These are phyloP conservation scores for Diarsia brunnea DNA, from an alignment of 2,888 invertebrate genomes.

Conservation along the genomic window DNA sequence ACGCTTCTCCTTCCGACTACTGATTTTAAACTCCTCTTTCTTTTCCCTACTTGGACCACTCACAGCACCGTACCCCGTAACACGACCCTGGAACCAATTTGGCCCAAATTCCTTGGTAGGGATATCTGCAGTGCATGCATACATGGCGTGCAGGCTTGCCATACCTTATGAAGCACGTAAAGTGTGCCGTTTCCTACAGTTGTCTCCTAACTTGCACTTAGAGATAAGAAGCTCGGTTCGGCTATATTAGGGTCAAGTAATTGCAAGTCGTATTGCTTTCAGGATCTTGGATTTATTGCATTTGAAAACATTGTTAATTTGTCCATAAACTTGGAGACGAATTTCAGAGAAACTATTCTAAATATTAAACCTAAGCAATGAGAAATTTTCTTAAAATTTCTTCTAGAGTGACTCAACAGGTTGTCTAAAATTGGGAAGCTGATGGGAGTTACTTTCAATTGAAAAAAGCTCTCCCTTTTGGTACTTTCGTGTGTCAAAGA, in stretches of 20 bases:
- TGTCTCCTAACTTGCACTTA: slow-evolving; percentile 55
- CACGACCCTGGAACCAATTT: not conserved
- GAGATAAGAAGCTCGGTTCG: slow-evolving; percentile 50
- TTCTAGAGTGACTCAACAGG: slow-evolving; percentile 1
- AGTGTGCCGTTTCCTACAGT: slow-evolving; percentile 53
- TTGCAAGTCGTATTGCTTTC: slow-evolving; percentile 22
- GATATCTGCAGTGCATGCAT: slow-evolving; percentile 34
- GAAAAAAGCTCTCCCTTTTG: not conserved
- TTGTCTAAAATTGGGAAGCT: not conserved
- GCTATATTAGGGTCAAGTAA: slow-evolving; percentile 47
- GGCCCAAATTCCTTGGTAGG: not conserved
- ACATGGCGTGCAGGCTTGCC: slow-evolving; percentile 47
- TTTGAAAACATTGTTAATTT: not conserved
- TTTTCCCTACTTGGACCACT: not conserved
- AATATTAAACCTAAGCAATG: not conserved
- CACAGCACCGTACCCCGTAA: not conserved
- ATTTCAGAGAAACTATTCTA: not conserved
- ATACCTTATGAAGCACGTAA: slow-evolving; percentile 38
- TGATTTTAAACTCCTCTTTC: not conserved
- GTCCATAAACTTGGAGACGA: not conserved
- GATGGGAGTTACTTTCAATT: not conserved
- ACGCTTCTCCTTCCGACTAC: not conserved
- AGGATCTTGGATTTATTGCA: slow-evolving; percentile 9
- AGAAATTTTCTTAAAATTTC: not conserved
- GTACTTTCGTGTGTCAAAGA: not conserved